Base-by-base conservation (phyloP, 2,888 invertebrate genomes). In the Gymnoscelis rufifasciata region DNA sequence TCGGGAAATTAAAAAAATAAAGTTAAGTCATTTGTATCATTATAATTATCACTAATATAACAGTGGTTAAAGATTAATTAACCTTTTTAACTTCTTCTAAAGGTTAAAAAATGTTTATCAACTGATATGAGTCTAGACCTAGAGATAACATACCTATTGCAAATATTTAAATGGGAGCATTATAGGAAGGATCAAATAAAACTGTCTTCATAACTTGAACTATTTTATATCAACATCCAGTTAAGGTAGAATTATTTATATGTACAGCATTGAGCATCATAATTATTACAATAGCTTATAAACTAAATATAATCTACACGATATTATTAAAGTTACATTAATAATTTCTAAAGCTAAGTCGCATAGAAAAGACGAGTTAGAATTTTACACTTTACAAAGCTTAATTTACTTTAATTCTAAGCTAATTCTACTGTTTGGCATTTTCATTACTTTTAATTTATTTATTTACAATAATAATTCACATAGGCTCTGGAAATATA, bases 191-290 rank as follows among this genome's bases (percentile, higher is more conserved):
- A 1, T 30, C 24, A 68, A 83, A 80, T 77, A 64, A 86, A 82
- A 83, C 78, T 62, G 74, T 6, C 47, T 15, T 50, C 41, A 52
- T 63, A 86, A 86, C 82, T 84, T 77, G 80, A 77, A 81, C 86
- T 87, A 86, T 83, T 83, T 82, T 84, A 83, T 83, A 61, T 83
- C 78, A 86, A 87, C 87, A 86, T 86, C 77, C 66, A 86, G 68
- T 78, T 74, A 75, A 70, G 68, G 66, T 71, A 66, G 64, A 64
- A 59, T 70, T 72, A 67, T 59, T 60, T 61, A 74, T 70, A 80
- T 83, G 43, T 83, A 84, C 83, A 87, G 82, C 83, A 64, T 82
- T 83, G 83, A 86, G 82, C 84, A 69, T 75, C 63, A 55, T 39
- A 24, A 14, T 44, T 37, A 14, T 43, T 33, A 28, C 35, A 39